A percentile compares a stretch with the other conserved stretches of the same genome.
phyloP scores from a whole-genome alignment of 2,888 invertebrate genomes.

The Coenonympha arcania region DNA sequence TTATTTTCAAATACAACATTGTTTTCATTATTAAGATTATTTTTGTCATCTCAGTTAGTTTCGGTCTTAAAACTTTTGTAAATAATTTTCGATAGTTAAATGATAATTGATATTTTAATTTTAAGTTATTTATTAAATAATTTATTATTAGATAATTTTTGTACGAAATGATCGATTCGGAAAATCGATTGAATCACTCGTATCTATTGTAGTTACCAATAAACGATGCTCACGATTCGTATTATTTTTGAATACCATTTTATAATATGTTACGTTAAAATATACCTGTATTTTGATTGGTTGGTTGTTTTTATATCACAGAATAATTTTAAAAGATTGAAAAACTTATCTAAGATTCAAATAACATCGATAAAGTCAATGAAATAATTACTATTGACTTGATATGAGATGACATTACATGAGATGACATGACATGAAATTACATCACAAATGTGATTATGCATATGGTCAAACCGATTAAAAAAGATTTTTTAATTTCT shows the following conservation, averaged over 20 bases:
- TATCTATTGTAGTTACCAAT: slow-evolving; percentile 52
- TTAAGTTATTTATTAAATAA: slow-evolving; percentile 50
- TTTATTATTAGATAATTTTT: slow-evolving; percentile 42
- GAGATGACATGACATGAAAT: too few species aligned
- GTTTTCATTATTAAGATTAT: background rate
- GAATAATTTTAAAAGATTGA: too few species aligned
- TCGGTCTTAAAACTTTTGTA: slow-evolving; percentile 43
- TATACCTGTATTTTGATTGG: slow-evolving; percentile 23
- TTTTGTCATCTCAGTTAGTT: background rate
- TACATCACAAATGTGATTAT: too few species aligned
- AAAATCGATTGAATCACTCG: slow-evolving; percentile 24
- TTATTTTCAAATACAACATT: slow-evolving; percentile 11
- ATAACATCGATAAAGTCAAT: too few species aligned
- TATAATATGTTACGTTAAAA: too few species aligned
- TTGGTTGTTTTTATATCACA: slow-evolving; percentile 20
- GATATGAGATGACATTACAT: too few species aligned
- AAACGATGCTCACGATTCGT: slow-evolving; percentile 31
- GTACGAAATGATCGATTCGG: slow-evolving; percentile 19
- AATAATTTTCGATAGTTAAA: slow-evolving; percentile 38
- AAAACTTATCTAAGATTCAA: background rate
- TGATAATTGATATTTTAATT: slow-evolving; percentile 29
- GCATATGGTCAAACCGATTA: too few species aligned
- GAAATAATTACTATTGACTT: too few species aligned
- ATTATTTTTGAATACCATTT: slow-evolving; percentile 22
- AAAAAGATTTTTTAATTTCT: too few species aligned